Base-by-base conservation (phyloP, 1,140 invertebrate genomes). In the Zaprionus nigranus region DNA sequence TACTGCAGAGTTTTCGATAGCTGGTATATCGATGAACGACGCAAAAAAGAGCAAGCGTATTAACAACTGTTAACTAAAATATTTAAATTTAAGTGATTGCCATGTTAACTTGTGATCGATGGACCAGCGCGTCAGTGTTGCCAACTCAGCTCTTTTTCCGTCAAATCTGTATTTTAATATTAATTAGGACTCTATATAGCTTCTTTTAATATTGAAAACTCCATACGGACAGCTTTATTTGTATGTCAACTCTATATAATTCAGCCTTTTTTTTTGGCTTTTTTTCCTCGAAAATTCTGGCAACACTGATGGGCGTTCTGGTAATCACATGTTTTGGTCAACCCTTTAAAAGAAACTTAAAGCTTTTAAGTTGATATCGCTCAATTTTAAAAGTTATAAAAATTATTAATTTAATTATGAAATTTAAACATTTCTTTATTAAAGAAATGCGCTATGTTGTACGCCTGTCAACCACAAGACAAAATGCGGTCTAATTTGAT, bases 1-100 rank as follows among this genome's bases (percentile, higher is more conserved):
- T 54, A 15, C 58, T 49, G 51, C n/a, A 28, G 49, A 22, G n/a
- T 1, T 68, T 51, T 69, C 71, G 65, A 74, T 69, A 60, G n/a
- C 17, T 15, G 24, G 34, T 5, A 3, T 43, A 66, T 59, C 62
- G 54, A 53, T 7, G 15, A 58, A 46, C 34, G 22, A 57, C 63
- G 63, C 63, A 65, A 57, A 20, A 20, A 7, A 24, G 22, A 26
- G 53, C 53, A 2, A 22, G 43, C 20, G 7, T 17, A 13, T 2
- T 51, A 51, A 51, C 17, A 51, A 13, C 30, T 34, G 54, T 58
- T 66, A 65, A 30, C 46, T 13, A 11, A 22, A 24, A 13, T 34
- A 34, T 3, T 34, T 34, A 34, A 34, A 3, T 3, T 11, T 11
- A 11, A 34, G 30, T 34, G 30, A 34, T 34, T 34, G 30, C 30